A percentile compares a stretch with the other conserved stretches of the same genome.
phyloP scores from a whole-genome alignment of 2,113 vertebrate genomes.

The Rhineura floridana region DNA sequence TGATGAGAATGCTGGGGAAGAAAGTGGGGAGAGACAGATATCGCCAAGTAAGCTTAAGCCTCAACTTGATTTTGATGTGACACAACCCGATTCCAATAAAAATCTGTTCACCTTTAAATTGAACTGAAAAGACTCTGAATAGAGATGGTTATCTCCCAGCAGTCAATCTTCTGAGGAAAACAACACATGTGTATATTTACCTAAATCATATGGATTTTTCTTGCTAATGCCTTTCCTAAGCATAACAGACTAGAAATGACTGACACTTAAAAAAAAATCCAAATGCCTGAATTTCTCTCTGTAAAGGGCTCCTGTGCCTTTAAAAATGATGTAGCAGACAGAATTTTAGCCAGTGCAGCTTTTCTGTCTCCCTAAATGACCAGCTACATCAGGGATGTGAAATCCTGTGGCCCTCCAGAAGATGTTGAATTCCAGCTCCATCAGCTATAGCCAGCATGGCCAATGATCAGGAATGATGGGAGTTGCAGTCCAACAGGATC shows the following conservation, averaged over 20 bases:
- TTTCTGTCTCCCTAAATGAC: neutral
- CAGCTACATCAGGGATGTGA: too few species aligned
- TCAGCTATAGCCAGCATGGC: too few species aligned
- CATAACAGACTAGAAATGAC: neutral
- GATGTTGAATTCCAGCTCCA: too few species aligned
- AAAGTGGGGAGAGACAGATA: too few species aligned
- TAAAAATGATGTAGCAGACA: neutral
- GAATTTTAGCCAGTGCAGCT: neutral
- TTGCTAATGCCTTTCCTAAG: constrained; percentile 23
- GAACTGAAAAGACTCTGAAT: neutral
- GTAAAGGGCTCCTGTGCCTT: too few species aligned
- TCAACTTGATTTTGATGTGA: neutral
- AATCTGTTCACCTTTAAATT: neutral
- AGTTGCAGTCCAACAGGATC: too few species aligned
- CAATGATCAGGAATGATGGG: too few species aligned
- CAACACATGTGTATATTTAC: fast-evolving
- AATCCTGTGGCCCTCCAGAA: too few species aligned
- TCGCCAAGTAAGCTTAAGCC: too few species aligned
- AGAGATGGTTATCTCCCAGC: neutral
- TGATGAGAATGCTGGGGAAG: neutral
- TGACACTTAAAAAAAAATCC: neutral
- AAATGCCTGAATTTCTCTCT: neutral
- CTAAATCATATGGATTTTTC: constrained; percentile 1
- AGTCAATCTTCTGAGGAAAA: neutral
- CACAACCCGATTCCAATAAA: neutral